Conservation (phyloP, 2,797 vertebrate species). For the Synanceia verrucosa region DNA sequence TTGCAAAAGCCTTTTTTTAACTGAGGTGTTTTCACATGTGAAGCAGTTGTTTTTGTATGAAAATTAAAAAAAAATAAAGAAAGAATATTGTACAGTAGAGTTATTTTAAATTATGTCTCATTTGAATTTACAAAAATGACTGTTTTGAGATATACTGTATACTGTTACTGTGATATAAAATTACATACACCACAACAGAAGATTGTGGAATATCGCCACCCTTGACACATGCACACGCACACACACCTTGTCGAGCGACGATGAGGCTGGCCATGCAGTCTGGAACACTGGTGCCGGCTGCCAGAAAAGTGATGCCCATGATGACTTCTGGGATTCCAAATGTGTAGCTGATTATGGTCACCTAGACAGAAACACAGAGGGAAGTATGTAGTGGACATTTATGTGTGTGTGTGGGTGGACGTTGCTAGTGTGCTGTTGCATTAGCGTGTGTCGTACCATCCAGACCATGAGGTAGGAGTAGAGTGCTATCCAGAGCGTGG, state of each 20-base stretch:
- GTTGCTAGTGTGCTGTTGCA: neutral
- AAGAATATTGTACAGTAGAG: too few relatives aligned
- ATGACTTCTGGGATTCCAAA: slow-evolving; percentile 86
- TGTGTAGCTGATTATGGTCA: slow-evolving; percentile 86
- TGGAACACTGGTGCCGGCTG: slow-evolving; percentile 87
- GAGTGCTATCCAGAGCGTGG: slow-evolving; percentile 86
- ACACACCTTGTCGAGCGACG: slow-evolving; percentile 84
- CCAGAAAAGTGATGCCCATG: slow-evolving; percentile 88
- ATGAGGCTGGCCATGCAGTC: slow-evolving; percentile 89
- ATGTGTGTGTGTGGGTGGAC: neutral
- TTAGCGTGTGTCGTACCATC: slow-evolving; percentile 79
- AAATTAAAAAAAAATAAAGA: too few relatives aligned
- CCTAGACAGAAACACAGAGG: slow-evolving; percentile 60
- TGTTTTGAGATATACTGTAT: too few relatives aligned
- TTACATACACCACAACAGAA: too few relatives aligned
- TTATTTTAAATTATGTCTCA: too few relatives aligned
- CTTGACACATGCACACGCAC: neutral
- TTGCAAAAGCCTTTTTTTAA: too few relatives aligned
- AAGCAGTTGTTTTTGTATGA: too few relatives aligned
- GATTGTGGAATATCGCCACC: too few relatives aligned
- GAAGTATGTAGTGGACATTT: neutral
- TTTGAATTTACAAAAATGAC: too few relatives aligned
- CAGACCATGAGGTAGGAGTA: slow-evolving; percentile 91
- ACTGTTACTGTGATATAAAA: too few relatives aligned
- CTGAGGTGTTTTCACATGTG: too few relatives aligned